phyloP scores from a whole-genome alignment of 2,113 vertebrate species.

The Onychostruthus taczanowskii region DNA sequence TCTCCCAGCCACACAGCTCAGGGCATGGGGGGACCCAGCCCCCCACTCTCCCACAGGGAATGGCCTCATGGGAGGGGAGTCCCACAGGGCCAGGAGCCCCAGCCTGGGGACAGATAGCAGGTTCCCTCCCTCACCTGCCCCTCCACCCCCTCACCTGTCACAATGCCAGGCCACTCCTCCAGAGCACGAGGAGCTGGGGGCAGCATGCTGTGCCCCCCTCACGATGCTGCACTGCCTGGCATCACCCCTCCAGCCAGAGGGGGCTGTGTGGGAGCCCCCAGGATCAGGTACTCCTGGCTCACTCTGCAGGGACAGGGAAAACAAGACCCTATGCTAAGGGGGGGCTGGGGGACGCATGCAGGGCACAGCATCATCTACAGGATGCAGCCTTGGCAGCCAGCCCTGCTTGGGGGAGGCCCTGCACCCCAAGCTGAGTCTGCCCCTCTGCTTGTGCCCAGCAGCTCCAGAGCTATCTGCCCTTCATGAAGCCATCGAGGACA shows the following conservation, averaged over 20 bases:
- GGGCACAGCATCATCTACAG: neutral
- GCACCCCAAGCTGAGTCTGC: neutral
- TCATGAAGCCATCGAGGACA: constrained; percentile 92
- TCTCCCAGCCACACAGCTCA: neutral
- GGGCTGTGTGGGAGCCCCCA: neutral
- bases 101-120: neutral
- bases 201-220: constrained; percentile 39
- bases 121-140: neutral
- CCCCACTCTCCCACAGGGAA: neutral
- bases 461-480: constrained; percentile 80
- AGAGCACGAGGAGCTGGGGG: neutral
- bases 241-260: neutral
- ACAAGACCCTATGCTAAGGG: neutral
- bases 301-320: neutral
- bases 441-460: fast-evolving
- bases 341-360: neutral
- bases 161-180: neutral
- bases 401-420: neutral
- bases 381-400: neutral
- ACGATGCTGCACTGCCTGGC: neutral
- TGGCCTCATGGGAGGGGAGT: neutral
- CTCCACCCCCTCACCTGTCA: neutral
- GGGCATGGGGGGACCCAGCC: neutral
- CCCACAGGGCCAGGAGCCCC: neutral
- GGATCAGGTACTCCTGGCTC: neutral